These are phyloP conservation scores for Cydia splendana DNA, from an alignment of 1,140 invertebrate genomes.

Conservation along the genomic window DNA sequence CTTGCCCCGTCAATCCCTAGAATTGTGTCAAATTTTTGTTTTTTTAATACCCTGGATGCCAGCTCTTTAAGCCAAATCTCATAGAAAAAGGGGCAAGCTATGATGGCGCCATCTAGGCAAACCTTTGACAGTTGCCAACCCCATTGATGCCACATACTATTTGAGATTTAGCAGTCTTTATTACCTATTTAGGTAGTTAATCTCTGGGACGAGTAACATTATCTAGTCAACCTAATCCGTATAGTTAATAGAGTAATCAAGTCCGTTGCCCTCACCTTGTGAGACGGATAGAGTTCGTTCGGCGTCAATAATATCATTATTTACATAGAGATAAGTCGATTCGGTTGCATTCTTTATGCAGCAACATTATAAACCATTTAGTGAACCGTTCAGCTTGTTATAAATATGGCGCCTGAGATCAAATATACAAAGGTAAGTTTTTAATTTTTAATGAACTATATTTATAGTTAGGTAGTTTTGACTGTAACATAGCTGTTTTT, in stretches of 20 bases:
- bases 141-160: too few species aligned
- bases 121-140: too few species aligned
- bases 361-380: conserved; percentile 1
- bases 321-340: background rate
- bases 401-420: conserved; percentile 11
- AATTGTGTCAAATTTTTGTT: too few species aligned
- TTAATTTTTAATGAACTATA: background rate
- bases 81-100: too few species aligned
- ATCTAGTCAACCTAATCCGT: conserved; percentile 5
- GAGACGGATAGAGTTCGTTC: conserved; percentile 1
- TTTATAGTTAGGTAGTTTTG: too few species aligned
- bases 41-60: too few species aligned
- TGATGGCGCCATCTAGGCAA: too few species aligned
- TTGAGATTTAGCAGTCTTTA: too few species aligned
- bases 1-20: too few species aligned
- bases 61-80: too few species aligned
- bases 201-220: background rate
- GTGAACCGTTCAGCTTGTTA: background rate
- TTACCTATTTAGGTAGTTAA: background rate
- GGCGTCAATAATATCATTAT: conserved; percentile 13
- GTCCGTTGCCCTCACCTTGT: conserved; percentile 10
- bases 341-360: conserved; percentile 3
- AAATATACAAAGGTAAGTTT: conserved; percentile 11
- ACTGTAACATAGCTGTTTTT: too few species aligned
- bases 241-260: background rate